Percentiles rank a stretch among this genome's conserved stretches.
Evolutionary conservation across 2,113 vertebrate genomes (phyloP).

Genomic region (Callocephalon fimbriatum): DNA sequence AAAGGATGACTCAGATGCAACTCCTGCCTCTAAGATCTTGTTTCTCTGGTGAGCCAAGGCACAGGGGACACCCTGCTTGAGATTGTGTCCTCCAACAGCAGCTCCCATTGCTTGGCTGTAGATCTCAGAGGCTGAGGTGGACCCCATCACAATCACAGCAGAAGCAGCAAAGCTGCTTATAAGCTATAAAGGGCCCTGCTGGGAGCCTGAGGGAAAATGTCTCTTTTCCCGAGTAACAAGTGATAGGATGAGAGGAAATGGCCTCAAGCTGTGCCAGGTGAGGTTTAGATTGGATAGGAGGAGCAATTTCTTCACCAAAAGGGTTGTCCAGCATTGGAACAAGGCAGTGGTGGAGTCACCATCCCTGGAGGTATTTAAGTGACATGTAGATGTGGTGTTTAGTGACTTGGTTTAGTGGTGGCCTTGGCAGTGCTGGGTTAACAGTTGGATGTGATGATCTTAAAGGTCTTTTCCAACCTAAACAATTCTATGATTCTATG

Average conservation of each 20-base stretch:
- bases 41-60: not conserved
- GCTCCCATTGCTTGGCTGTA: not conserved
- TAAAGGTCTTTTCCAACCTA: not conserved
- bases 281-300: not conserved
- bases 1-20: not conserved
- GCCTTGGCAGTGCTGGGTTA: not conserved
- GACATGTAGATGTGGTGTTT: fast-evolving
- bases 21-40: not conserved
- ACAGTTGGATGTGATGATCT: fast-evolving
- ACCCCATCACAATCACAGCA: not conserved
- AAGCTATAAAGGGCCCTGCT: not conserved
- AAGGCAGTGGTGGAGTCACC: not conserved
- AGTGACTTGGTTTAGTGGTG: not conserved
- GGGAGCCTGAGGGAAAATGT: not conserved
- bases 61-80: not conserved
- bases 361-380: not conserved
- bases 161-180: too few species aligned
- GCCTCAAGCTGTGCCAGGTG: not conserved
- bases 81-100: not conserved
- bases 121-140: not conserved
- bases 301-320: not conserved
- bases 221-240: not conserved
- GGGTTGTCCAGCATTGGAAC: fast-evolving
- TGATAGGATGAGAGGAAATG: not conserved
- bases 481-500: not conserved